Base-by-base conservation (phyloP, 2,888 invertebrate species). In the Poecilus cupreus region DNA sequence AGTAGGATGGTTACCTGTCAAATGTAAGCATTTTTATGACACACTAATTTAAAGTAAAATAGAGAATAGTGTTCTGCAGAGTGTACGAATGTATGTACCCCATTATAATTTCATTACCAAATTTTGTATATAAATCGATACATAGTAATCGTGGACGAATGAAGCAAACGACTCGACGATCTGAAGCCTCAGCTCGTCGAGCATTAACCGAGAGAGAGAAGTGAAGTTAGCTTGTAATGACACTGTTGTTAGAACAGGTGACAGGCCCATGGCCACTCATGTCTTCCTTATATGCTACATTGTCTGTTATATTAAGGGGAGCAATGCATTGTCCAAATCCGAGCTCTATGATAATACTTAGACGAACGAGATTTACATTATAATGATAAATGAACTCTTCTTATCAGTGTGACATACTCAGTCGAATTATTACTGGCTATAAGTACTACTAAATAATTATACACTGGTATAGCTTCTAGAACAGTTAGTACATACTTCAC, bases 321-420 rank as follows among this genome's bases (percentile, higher is more conserved):
- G 80, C 80, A 80, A 80, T 80, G 80, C 70, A 80, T 80, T 80
- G 80, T 80, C 80, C 80, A 80, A 80, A 80, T 80, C 80, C 80
- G 80, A 80, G 80, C 80, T 80, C 80, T 80, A 80, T 77, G 37
- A 77, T 79, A 80, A 57, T 57, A 13, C 24, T 26, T 60, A 60
- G 60, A 60, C 10, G 60, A 60, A 60, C 26, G 60, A 60, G 51
- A 75, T 24, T 54, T 32, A 75, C 49, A 75, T n/a, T 24, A 18
- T 18, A 51, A 51, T 51, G 51, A 51, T 51, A 51, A 39, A 74
- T 46, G 16, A 78, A 75, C 24, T 80, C 72, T 72, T 80, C 72
- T 57, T 80, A 80, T 80, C 80, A 80, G 80, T 80, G 80, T 80
- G 64, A 70, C 54, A 80, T 80, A 80, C 72, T 72, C 72, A 80